phyloP scores from a whole-genome alignment of 2,888 invertebrate genomes.

The Gortyna flavago region DNA sequence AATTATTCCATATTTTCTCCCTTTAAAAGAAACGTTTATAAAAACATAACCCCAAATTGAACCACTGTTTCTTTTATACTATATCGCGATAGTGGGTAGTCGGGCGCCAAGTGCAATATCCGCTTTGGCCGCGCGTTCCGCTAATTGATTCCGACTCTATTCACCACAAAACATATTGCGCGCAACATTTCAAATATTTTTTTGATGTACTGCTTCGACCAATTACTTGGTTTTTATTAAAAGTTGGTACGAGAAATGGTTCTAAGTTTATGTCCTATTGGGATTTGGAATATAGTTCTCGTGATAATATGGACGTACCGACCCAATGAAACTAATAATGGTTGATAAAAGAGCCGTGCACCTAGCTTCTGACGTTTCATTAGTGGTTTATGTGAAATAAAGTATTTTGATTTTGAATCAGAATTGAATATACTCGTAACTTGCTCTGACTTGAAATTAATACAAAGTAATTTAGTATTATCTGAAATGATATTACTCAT shows the following conservation, averaged over 20 bases:
- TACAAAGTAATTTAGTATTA: not conserved
- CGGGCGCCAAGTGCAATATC: constrained; percentile 72
- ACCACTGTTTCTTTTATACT: constrained; percentile 36
- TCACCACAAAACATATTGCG: constrained; percentile 64
- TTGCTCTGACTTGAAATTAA: not conserved
- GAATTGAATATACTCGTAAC: not conserved
- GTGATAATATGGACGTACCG: not conserved
- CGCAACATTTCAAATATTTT: constrained; percentile 39
- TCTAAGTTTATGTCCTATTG: not conserved
- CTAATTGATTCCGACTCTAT: constrained; percentile 77
- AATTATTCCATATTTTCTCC: not conserved
- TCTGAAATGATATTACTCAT: not conserved
- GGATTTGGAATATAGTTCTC: too few relatives aligned
- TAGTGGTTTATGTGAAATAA: not conserved
- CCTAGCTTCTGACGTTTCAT: not conserved
- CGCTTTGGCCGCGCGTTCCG: constrained; percentile 70
- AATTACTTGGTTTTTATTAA: constrained; percentile 30
- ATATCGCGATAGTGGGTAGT: constrained; percentile 48
- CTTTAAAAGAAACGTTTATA: too few relatives aligned
- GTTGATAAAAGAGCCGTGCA: not conserved
- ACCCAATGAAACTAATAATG: not conserved
- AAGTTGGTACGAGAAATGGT: not conserved
- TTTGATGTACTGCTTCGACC: constrained; percentile 31
- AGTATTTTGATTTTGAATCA: not conserved
- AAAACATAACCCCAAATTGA: constrained; percentile 2